Evolutionary conservation across 2,113 vertebrate species (phyloP), one percentile per base, ranked within the genome.

Genomic region (Colinus virginianus): DNA sequence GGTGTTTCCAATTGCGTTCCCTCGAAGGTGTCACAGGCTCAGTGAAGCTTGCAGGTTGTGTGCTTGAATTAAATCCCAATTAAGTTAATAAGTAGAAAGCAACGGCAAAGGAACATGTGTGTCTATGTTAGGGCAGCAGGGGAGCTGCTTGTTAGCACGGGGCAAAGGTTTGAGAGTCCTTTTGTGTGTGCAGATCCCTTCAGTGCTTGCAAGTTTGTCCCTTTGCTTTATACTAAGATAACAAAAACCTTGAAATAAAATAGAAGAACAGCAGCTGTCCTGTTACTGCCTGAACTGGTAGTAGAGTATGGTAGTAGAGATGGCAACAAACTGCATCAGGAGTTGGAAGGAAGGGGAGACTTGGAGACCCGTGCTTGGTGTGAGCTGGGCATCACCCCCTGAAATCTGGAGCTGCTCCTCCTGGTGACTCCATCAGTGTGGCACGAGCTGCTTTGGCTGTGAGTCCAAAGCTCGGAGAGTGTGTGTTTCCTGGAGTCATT

Each of bases 401-500:
- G 36, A 56, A 85, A 78, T 46, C 62, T 40, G 12, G 46, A 70
- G 34, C 34, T 78, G 1, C 21, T 74, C 26, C 63, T 93, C 81
- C 74, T 43, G 9, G 64, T 93, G 79, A 68, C 76, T 83, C 87
- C 80, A 11, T 93, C 87, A 14, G 12, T 74, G 70, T 67, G 82
- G 86, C 76, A 75, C 0, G 2, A 85, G 82, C 67, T 89, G 86
- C 93, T 97, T 94, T 91, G 94, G 90, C 94, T 96, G 87, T 80
- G 55, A 49, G 87, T 93, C 88, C 94, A 84, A 94, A 93, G 86
- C 92, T 96, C 93, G 7, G 53, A 30, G 93, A 95, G 90, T 88
- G 66, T 91, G 53, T 71, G 83, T 95, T 96, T 96, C 95, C 89
- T 17, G 42, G 75, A 90, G 87, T 96, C 75, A 88, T 93, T 94